Base-by-base conservation (phyloP, 2,888 invertebrate species). In the Cancer borealis region DNA sequence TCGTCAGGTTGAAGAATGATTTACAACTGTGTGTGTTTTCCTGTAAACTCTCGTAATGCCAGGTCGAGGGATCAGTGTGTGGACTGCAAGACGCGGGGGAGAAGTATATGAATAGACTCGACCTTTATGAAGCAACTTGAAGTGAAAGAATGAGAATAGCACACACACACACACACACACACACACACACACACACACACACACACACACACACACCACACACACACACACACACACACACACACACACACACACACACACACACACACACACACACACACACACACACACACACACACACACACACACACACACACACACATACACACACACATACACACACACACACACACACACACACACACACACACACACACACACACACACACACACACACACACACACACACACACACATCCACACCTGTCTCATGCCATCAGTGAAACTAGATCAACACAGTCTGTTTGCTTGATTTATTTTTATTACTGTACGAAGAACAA, bases 351-450 rank as follows among this genome's bases (percentile, higher is more conserved):
- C 49, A 49, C 49, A 49, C 49, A 49, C 66, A 66, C 66, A 66
- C 66, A 66, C 66, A 66, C 66, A 66, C 66, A 66, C 66, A 66
- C 66, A 66, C 66, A 60, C 60, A 60, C 60, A 60, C 60, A 60
- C 60, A 60, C 60, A 60, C 60, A 60, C 60, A 60, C 60, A 60
- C 60, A 60, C 60, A 60, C 60, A 60, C 60, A 60, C 60, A 60
- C 60, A 60, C 60, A 60, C 60, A 60, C 60, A 60, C 60, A 60
- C 60, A 60, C 60, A 60, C 60, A 60, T 17, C 6, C 60, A 60
- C 60, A 5, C 3, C 12, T 60, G 12, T 60, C 60, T 17, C 60
- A 10, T 60, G 8, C 49, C 49, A 6, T 49, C 8, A 49, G 49
- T 8, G 49, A 49, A 49, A 49, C 49, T 49, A 4, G 8, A 49